Conservation (phyloP, 2,797 vertebrate genomes). For the Dryobates pubescens region DNA sequence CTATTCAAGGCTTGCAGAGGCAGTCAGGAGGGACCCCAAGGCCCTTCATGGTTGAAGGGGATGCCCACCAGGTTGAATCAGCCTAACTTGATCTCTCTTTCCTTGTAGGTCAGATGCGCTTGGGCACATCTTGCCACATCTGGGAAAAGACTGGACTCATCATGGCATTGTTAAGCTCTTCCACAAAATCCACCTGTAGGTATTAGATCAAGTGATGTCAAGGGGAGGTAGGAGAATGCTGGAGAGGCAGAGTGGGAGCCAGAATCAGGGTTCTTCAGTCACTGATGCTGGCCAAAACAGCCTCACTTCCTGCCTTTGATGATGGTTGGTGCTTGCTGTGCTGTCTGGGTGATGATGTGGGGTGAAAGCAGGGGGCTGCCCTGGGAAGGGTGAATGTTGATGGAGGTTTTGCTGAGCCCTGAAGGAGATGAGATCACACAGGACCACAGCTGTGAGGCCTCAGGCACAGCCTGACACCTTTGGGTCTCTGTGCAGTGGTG, state of each 20-base stretch:
- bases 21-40: background rate
- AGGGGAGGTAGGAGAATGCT: background rate
- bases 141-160: conserved; percentile 98
- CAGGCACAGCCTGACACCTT: background rate
- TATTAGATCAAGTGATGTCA: background rate
- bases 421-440: too few species aligned
- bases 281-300: background rate
- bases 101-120: conserved; percentile 90
- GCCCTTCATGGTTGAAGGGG: fast-evolving
- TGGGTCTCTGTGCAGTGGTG: background rate
- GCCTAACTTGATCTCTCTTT: background rate
- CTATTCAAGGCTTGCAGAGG: background rate
- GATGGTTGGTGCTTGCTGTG: background rate
- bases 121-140: conserved; percentile 93
- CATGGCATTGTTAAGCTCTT: conserved; percentile 92
- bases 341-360: background rate
- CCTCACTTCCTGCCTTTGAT: background rate
- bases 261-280: background rate
- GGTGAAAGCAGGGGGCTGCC: background rate
- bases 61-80: background rate
- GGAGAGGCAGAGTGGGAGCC: background rate
- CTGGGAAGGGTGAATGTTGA: background rate
- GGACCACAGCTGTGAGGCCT: too few species aligned
- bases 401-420: background rate
- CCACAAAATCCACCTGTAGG: conserved; percentile 95